Evolutionary conservation across 2,888 invertebrate species (phyloP).

Genomic region (Lordiphosa andalusiaca): DNA sequence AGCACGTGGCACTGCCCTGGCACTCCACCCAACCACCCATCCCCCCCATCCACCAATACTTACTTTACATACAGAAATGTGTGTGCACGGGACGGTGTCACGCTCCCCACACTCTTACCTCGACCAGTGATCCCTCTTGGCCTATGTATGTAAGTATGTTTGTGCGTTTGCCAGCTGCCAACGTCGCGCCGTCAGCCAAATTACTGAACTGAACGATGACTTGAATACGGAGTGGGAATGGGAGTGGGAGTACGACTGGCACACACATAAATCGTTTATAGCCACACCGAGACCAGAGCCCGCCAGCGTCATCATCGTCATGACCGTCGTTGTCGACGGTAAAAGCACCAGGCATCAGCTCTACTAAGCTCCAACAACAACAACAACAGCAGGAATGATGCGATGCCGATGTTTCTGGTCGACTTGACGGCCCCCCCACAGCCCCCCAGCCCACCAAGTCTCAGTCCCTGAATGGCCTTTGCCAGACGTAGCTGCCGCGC

Average conservation of each 20-base stretch:
- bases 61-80: not conserved
- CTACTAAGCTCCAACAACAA: slow-evolving; percentile 19
- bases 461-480: slow-evolving; percentile 13
- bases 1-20: slow-evolving; percentile 23
- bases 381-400: slow-evolving; percentile 38
- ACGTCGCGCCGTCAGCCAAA: slow-evolving; percentile 66
- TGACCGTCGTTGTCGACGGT: slow-evolving; percentile 33
- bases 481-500: slow-evolving; percentile 20
- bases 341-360: slow-evolving; percentile 28
- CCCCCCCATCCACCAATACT: not conserved
- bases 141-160: slow-evolving; percentile 34
- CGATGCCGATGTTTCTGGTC: slow-evolving; percentile 61
- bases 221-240: slow-evolving; percentile 53
- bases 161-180: slow-evolving; percentile 62
- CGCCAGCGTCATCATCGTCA: slow-evolving; percentile 38
- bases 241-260: slow-evolving; percentile 41
- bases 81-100: slow-evolving; percentile 10
- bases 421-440: too few species aligned
- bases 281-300: slow-evolving; percentile 54
- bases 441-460: slow-evolving; percentile 8
- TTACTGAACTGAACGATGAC: slow-evolving; percentile 76
- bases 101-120: slow-evolving; percentile 3
- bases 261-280: slow-evolving; percentile 72
- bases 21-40: not conserved
- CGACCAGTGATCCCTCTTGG: slow-evolving; percentile 21